Conservation (phyloP, 2,888 invertebrate genomes). For the Aethes cnicana region DNA sequence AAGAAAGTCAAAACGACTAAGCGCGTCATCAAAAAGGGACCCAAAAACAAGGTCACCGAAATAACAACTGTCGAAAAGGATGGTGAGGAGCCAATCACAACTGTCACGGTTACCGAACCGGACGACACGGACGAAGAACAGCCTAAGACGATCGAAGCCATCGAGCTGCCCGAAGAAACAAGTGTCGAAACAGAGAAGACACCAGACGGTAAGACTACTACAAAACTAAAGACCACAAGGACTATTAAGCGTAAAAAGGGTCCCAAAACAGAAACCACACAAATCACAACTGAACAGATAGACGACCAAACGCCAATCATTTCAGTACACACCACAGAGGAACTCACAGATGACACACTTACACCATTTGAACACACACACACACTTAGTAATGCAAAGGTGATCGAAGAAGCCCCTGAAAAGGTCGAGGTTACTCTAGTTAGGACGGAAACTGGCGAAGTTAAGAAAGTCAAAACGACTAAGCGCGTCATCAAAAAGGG, state of each 20-base stretch:
- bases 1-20: no score
- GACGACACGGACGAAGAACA: no score
- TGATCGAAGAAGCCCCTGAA: constrained; percentile 51
- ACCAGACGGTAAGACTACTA: constrained; percentile 24
- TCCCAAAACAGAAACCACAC: constrained; percentile 47
- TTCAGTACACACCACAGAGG: constrained; percentile 55
- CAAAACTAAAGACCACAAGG: constrained; percentile 37
- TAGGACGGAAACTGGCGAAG: constrained; percentile 53
- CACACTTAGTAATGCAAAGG: constrained; percentile 39
- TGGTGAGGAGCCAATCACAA: no score
- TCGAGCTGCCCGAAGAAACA: constrained; percentile 40
- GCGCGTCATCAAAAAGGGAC: no score
- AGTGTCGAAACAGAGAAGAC: constrained; percentile 32
- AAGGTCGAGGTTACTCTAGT: constrained; percentile 61
- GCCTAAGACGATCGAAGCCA: no score
- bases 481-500: constrained; percentile 72
- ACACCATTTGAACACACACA: constrained; percentile 33
- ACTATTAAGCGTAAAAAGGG: constrained; percentile 60
- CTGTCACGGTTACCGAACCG: no score
- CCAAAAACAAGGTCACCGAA: no score
- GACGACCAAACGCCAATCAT: constrained; percentile 66
- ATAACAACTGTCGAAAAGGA: no score
- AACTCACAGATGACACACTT: constrained; percentile 44
- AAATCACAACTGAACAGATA: constrained; percentile 62
- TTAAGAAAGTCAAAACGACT: constrained; percentile 56